Evolutionary conservation across 2,797 vertebrate genomes (phyloP), one percentile per base, ranked within the genome.

Genomic region (Alfaro cultratus): DNA sequence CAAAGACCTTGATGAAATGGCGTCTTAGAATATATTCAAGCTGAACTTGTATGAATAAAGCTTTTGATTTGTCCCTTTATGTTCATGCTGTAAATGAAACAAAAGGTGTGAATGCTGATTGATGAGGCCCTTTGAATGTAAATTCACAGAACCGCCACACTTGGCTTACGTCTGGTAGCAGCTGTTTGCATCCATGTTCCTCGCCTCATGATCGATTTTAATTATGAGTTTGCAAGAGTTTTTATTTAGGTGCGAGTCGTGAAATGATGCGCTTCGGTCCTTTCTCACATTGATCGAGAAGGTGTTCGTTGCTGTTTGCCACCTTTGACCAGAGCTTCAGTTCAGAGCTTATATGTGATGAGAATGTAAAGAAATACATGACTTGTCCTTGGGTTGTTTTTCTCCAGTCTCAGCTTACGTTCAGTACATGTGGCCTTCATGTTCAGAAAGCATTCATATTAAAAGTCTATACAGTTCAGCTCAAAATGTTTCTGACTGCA

Each of bases 1-100:
- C 78, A 72, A 79, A 86, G 90, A 88, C 93, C 92, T 94, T 93
- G 88, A 92, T 87, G 88, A 90, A 88, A 89, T 45, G 75, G 88
- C 88, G 76, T 86, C 80, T 87, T 77, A 83, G 51, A 75, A 74
- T n/a, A 74, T 21, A 10, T 75, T 83, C 74, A 82, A 70, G 41
- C 71, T 77, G 39, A 72, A 31, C 12, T 46, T 47, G 9, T 7
- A 71, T 67, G 80, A 77, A 74, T 36, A 1, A 70, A 78, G 34
- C 81, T 77, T 84, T 83, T 73, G 45, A 77, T 36, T 15, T 26
- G 36, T 5, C 51, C 77, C 9, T 43, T 26, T 36, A 36, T 84
- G 0, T 79, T 36, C 26, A 15, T 64, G 39, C 76, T 49, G 12
- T 23, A 84, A 1, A 31, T 83, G 70, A 74, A 78, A 79, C 73